Evolutionary conservation across 2,113 vertebrate species (phyloP), one percentile per base, ranked within the genome.

Genomic region (Chrysemys picta): DNA sequence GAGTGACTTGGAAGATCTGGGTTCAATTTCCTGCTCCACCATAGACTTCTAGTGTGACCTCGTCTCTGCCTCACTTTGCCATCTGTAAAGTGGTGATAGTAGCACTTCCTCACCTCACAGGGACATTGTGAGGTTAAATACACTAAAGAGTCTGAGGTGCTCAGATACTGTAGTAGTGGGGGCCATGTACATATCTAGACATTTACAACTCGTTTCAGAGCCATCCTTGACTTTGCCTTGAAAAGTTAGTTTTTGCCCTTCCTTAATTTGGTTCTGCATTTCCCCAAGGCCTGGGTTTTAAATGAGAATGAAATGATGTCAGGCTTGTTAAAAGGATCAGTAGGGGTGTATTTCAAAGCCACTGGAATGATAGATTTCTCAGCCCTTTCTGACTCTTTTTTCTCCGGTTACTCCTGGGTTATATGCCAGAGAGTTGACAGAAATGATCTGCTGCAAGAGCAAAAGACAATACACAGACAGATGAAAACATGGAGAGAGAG

Each of bases 391-490:
- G 27, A 57, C 29, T 29, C 7, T 38, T 24, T 12, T 14, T 88
- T 62, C 54, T 87, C 85, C 84, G n/a, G 45, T 59, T 52, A 29
- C 79, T 89, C 69, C 81, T 93, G 86, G 86, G 47, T 92, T 93
- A 95, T 85, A 85, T 25, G n/a, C 88, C 3, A 95, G n/a, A 82
- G 31, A 87, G 76, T 89, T 78, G 90, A 80, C 94, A 93, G 93
- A 57, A 81, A 90, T 47, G 62, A 96, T 96, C 95, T 96, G 92
- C 96, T 83, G 59, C 91, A 89, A 96, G 96, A 97, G 24, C 92
- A 96, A 88, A 97, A 94, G 84, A 90, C 29, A 90, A 85, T 38
- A 82, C 3, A 87, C 65, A 89, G 47, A 45, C 57, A 95, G 81
- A n/a, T 84, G 24, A 69, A 94, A 96, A 89, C 38, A 62, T 7